Percentiles rank a stretch among this genome's conserved stretches.
Conservation (phyloP, 2,113 vertebrate species). For the Camelus dromedarius region DNA sequence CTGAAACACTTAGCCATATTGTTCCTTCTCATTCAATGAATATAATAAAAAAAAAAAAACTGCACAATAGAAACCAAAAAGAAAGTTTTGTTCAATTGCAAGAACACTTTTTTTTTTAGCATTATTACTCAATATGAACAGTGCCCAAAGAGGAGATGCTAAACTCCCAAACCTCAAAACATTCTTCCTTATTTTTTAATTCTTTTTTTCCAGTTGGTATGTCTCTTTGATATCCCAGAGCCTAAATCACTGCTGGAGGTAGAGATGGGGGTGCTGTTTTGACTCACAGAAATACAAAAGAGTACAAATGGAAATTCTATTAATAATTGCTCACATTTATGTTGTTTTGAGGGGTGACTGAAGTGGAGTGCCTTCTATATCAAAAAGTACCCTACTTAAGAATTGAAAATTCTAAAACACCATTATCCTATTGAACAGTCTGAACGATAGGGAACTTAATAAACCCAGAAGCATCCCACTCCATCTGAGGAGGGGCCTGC, state of each 20-base stretch:
- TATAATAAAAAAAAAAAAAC: background rate
- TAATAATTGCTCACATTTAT: background rate
- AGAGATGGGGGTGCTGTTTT: background rate
- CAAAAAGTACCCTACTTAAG: background rate
- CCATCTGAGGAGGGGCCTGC: background rate
- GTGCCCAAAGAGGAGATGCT: background rate
- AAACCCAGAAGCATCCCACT: background rate
- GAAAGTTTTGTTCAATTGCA: background rate
- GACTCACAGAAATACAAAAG: background rate
- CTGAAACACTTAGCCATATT: background rate
- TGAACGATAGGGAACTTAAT: background rate
- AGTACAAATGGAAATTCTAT: background rate
- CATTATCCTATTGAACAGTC: background rate
- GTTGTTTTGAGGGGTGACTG: background rate
- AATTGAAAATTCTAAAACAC: background rate
- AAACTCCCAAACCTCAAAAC: background rate
- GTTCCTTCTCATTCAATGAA: background rate
- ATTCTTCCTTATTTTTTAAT: background rate
- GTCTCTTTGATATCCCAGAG: background rate
- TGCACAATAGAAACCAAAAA: background rate
- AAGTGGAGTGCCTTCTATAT: background rate
- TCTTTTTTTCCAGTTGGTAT: background rate
- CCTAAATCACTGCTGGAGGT: background rate
- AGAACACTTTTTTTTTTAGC: slow-evolving; percentile 22
- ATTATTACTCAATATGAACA: background rate